A percentile compares a stretch with the other conserved stretches of the same genome.
phyloP scores from a whole-genome alignment of 2,888 invertebrate species.

The Listrodromus nycthemerus region DNA sequence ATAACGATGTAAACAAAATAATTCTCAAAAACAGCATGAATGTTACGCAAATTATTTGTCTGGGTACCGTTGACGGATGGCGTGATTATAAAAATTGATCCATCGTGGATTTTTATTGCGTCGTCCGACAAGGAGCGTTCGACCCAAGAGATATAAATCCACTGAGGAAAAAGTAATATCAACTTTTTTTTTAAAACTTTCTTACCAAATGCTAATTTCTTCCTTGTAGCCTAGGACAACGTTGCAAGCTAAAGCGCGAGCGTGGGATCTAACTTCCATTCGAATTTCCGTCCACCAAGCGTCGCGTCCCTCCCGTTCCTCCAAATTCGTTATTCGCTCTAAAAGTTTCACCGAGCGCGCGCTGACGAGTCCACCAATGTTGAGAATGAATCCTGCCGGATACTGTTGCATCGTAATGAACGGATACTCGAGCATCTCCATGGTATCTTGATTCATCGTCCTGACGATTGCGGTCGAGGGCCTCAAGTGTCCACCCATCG shows the following conservation, averaged over 20 bases:
- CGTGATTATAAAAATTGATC: no score
- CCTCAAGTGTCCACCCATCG: conserved; percentile 87
- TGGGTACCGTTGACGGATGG: no score
- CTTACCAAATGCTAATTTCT: conserved; percentile 95
- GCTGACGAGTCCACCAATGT: conserved; percentile 94
- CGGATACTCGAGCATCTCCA: conserved; percentile 97
- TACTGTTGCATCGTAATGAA: conserved; percentile 97
- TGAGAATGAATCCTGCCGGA: conserved; percentile 94
- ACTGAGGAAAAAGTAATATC: no score
- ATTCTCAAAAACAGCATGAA: no score
- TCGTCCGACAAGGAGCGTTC: no score
- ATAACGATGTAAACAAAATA: no score
- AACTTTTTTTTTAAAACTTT: background rate
- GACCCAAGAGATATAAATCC: no score
- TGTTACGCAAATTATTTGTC: no score
- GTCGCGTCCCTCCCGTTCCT: conserved; percentile 96
- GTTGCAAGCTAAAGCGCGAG: conserved; percentile 95
- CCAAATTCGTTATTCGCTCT: conserved; percentile 92
- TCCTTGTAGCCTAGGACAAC: conserved; percentile 98
- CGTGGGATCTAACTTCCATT: conserved; percentile 97
- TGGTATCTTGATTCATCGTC: conserved; percentile 90
- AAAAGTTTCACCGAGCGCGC: conserved; percentile 93
- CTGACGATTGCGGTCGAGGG: conserved; percentile 86
- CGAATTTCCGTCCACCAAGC: conserved; percentile 99
- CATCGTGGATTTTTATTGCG: no score